A percentile compares a stretch with the other conserved stretches of the same genome.
phyloP scores from a whole-genome alignment of 23 tunicate species.

The Ciona savignyi region DNA sequence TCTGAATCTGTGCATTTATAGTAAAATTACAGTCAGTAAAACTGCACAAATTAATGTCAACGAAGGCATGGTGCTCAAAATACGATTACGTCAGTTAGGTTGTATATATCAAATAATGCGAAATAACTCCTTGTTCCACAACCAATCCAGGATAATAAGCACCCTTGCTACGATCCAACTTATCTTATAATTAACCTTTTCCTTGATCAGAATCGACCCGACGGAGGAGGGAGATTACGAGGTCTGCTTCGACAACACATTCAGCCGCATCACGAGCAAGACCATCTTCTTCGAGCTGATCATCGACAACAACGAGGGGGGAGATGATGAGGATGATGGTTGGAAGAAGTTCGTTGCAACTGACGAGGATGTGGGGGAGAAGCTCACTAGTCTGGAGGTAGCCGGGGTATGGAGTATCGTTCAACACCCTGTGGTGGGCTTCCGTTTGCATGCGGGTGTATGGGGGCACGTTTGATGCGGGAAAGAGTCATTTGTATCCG shows the following conservation, averaged over 20 bases:
- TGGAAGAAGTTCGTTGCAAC: constrained; percentile 82
- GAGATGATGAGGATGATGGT: constrained; percentile 49
- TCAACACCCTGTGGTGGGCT: not conserved
- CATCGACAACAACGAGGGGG: constrained; percentile 56
- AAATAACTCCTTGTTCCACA: no score
- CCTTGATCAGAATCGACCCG: constrained; percentile 46
- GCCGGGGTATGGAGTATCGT: constrained; percentile 16
- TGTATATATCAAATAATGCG: no score
- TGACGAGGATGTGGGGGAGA: constrained; percentile 71
- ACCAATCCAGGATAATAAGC: no score
- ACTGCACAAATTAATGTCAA: no score
- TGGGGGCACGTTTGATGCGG: no score
- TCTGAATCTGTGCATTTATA: no score
- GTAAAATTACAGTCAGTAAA: no score
- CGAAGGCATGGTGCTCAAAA: no score
- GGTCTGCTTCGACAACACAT: constrained; percentile 88
- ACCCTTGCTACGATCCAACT: not conserved
- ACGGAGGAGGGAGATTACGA: constrained; percentile 85
- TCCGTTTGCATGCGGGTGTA: not conserved
- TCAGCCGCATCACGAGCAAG: constrained; percentile 84
- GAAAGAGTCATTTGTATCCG: no score
- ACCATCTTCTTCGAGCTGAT: constrained; percentile 90
- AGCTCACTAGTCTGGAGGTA: constrained; percentile 70
- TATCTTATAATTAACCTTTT: not conserved
- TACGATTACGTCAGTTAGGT: no score